Conservation (phyloP, 2,797 vertebrate genomes). For the Gallinago stenura region DNA sequence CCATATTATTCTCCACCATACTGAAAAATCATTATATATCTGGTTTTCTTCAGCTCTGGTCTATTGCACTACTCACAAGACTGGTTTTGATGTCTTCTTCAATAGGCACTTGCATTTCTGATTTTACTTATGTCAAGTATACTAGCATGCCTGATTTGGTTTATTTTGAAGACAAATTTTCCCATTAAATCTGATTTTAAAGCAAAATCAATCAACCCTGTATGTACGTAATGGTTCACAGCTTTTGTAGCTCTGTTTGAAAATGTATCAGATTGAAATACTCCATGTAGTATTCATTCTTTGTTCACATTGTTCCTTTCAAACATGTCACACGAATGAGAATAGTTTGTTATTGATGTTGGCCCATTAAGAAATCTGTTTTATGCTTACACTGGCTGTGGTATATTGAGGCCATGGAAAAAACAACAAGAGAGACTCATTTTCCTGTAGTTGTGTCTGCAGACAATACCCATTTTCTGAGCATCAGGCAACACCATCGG, state of each 20-base stretch:
- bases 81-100: neutral
- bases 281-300: neutral
- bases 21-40: neutral
- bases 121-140: neutral
- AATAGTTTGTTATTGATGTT: constrained; percentile 36
- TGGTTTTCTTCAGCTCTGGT: neutral
- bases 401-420: neutral
- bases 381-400: neutral
- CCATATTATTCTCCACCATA: neutral
- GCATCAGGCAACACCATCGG: neutral
- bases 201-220: neutral
- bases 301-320: constrained; percentile 14
- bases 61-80: neutral
- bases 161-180: neutral
- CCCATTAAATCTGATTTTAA: neutral
- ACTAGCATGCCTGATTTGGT: neutral
- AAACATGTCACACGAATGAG: neutral
- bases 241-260: constrained; percentile 3
- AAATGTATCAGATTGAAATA: neutral
- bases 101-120: neutral
- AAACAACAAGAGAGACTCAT: neutral
- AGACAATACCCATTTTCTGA: neutral
- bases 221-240: neutral
- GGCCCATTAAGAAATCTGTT: constrained; percentile 26
- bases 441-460: neutral